A percentile compares a stretch with the other conserved stretches of the same genome.
phyloP scores from a whole-genome alignment of 1,140 invertebrate genomes.

The Phortica variegata region DNA sequence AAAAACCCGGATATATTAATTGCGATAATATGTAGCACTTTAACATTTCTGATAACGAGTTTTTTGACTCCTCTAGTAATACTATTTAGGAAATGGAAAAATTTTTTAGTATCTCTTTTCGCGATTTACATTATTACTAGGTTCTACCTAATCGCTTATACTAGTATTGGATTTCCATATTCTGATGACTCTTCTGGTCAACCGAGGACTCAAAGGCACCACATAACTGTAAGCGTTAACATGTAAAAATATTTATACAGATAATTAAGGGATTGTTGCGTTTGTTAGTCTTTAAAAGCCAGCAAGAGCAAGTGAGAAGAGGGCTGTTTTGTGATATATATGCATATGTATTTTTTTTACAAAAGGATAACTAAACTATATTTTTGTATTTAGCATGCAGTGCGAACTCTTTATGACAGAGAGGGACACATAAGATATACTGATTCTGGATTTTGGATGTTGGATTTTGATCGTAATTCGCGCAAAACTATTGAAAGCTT shows the following conservation, averaged over 20 bases:
- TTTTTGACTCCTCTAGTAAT: slow-evolving; percentile 34
- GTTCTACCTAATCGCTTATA: slow-evolving; percentile 38
- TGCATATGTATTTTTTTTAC: neutral
- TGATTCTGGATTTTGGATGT: slow-evolving; percentile 63
- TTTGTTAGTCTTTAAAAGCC: no score
- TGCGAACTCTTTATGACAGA: slow-evolving; percentile 58
- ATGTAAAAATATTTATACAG: no score
- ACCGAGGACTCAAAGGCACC: slow-evolving; percentile 57
- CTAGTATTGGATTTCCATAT: slow-evolving; percentile 62
- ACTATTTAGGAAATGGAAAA: slow-evolving; percentile 12
- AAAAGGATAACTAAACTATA: slow-evolving; percentile 1
- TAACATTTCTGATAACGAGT: slow-evolving; percentile 50
- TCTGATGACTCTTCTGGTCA: slow-evolving; percentile 33
- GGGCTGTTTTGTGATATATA: neutral
- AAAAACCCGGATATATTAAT: slow-evolving; percentile 63
- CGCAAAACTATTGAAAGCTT: slow-evolving; percentile 54
- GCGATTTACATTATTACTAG: slow-evolving; percentile 17
- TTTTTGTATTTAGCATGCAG: slow-evolving; percentile 59
- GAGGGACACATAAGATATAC: slow-evolving; percentile 42
- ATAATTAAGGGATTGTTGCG: no score
- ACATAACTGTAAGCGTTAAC: slow-evolving; percentile 54
- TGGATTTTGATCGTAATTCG: slow-evolving; percentile 61
- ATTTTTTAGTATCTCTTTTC: slow-evolving; percentile 6
- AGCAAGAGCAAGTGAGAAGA: no score
- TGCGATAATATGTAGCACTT: slow-evolving; percentile 43